Evolutionary conservation across 1,140 invertebrate genomes (phyloP), one percentile per base, ranked within the genome.

Genomic region (Centruroides sculpturatus): DNA sequence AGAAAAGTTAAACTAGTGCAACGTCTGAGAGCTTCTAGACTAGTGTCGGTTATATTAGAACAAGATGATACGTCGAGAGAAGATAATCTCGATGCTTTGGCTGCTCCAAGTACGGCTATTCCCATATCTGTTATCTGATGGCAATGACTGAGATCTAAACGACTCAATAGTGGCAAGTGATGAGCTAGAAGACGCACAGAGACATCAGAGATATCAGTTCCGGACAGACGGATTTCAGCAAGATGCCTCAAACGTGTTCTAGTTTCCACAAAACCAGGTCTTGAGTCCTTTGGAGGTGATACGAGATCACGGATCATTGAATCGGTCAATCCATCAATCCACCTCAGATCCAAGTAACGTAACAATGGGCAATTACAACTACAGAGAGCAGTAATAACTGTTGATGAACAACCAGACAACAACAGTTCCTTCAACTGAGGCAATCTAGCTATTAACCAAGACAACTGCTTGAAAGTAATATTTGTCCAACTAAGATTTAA

Each of bases 121-220:
- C 89, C 90, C 6, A 86, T 85, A 71, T 93, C 89, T 0, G 88
- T 89, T 9, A 95, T 79, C n/a, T 87, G 79, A 48, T 84, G 82
- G 73, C 90, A 93, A 46, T 85, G 86, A 12, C 87, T 90, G 10
- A 93, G 75, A 75, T 92, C 86, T 54, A 95, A 73, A 54, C 81
- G 80, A 35, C 81, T 77, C 52, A 95, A 71, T 66, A 81, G 77
- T 0, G 84, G 83, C 55, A 92, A 69, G 68, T 89, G 84, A 72
- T 90, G 84, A 1, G 83, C 81, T 4, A 92, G 81, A 59, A 88
- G 83, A 12, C 86, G 79, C 66, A 95, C 78, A 0, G 90, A 84
- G n/a, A 89, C 83, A 60, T 96, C 92, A 0, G 89, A 87, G 48
- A 96, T 83, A 66, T 93, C 88, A 4, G 89, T 91, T 36, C 91